Conservation (phyloP, 1,140 invertebrate genomes). For the Centruroides vittatus region DNA sequence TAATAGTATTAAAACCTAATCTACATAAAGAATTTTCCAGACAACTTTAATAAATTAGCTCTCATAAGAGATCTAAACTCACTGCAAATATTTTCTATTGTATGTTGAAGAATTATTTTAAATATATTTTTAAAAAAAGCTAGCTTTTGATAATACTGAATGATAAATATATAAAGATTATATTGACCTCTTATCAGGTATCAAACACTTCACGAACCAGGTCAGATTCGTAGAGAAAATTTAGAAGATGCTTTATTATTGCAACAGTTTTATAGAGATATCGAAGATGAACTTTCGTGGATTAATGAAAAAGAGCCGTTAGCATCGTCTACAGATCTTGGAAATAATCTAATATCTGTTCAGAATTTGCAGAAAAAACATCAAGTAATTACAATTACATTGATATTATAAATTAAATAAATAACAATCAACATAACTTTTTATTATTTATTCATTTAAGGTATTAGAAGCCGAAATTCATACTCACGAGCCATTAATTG, state of each 20-base stretch:
- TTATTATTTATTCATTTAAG: slow-evolving; percentile 26
- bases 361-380: slow-evolving; percentile 96
- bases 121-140: too few species aligned
- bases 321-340: slow-evolving; percentile 59
- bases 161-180: too few species aligned
- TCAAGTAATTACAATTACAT: slow-evolving; percentile 26
- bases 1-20: too few species aligned
- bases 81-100: too few species aligned
- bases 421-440: too few species aligned
- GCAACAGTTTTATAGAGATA: slow-evolving; percentile 70
- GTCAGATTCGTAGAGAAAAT: slow-evolving; percentile 76
- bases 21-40: too few species aligned
- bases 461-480: slow-evolving; percentile 66
- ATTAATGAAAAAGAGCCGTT: slow-evolving; percentile 68
- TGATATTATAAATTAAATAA: too few species aligned
- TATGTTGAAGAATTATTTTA: too few species aligned
- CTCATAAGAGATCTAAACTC: too few species aligned
- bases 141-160: too few species aligned
- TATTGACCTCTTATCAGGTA: slow-evolving; percentile 37
- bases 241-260: slow-evolving; percentile 69
- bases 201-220: slow-evolving; percentile 68
- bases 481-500: slow-evolving; percentile 64
- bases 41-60: too few species aligned
- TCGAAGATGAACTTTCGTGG: slow-evolving; percentile 76
- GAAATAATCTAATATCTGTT: slow-evolving; percentile 69